Conservation (phyloP, 2,888 invertebrate genomes). For the Chrysomela aeneicollis region DNA sequence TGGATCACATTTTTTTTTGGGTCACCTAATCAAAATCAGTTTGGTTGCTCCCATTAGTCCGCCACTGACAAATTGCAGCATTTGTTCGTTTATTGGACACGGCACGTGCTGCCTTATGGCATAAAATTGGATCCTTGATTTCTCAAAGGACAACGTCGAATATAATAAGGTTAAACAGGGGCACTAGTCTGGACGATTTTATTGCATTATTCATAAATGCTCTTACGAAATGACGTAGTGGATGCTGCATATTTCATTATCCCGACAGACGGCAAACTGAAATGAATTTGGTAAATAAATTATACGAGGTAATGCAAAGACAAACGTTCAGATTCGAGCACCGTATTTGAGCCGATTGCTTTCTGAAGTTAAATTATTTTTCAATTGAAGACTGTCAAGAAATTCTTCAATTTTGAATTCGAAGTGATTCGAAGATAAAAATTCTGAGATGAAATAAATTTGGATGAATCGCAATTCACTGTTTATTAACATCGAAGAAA, state of each 20-base stretch:
- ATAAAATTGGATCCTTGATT: slow-evolving; percentile 40
- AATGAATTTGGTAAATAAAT: slow-evolving; percentile 23
- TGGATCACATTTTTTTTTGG: too few relatives aligned
- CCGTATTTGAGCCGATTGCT: not conserved
- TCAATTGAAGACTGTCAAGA: too few relatives aligned
- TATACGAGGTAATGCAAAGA: not conserved
- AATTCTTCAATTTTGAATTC: too few relatives aligned
- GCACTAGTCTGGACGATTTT: slow-evolving; percentile 35
- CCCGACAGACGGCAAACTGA: slow-evolving; percentile 13
- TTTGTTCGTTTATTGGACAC: slow-evolving; percentile 5
- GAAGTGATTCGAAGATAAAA: too few relatives aligned
- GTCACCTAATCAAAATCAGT: not conserved
- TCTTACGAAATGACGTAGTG: slow-evolving; percentile 38
- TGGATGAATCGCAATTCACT: too few relatives aligned
- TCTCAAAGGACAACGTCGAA: slow-evolving; percentile 45
- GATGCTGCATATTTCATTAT: slow-evolving; percentile 35
- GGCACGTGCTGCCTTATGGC: slow-evolving; percentile 33
- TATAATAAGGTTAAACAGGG: slow-evolving; percentile 45
- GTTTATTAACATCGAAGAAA: too few relatives aligned
- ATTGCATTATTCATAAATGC: slow-evolving; percentile 47
- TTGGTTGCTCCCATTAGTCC: not conserved
- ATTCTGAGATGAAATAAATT: too few relatives aligned
- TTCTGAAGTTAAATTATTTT: too few relatives aligned
- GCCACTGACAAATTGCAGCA: slow-evolving; percentile 2
- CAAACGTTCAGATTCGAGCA: not conserved